Conservation (phyloP, 2,888 invertebrate species). For the Andricus quercusramuli region DNA sequence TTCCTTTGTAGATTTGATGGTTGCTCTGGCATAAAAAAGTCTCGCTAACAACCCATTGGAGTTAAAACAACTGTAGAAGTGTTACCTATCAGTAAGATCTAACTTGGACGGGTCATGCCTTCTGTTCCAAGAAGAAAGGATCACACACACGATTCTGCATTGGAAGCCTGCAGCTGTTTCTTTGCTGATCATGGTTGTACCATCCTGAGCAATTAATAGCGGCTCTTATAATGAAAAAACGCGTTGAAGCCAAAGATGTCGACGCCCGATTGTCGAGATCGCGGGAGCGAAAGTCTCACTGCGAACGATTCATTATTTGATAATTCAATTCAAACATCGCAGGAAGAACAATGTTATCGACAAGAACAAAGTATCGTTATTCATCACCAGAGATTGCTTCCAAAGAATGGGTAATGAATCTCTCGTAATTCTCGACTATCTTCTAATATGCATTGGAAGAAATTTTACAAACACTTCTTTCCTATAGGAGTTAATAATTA, state of each 20-base stretch:
- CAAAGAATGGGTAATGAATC: background rate
- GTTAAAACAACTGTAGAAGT: conserved; percentile 36
- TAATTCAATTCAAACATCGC: background rate
- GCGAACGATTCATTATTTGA: background rate
- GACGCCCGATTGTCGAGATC: background rate
- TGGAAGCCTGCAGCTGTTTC: conserved; percentile 46
- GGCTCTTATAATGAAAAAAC: conserved; percentile 47
- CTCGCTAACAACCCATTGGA: conserved; percentile 25
- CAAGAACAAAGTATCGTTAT: conserved; percentile 6
- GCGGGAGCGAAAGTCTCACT: background rate
- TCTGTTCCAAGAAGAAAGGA: conserved; percentile 45
- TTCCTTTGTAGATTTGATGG: too few species aligned
- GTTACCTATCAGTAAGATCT: conserved; percentile 21
- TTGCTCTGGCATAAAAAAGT: background rate
- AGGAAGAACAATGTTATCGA: background rate
- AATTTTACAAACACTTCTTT: background rate
- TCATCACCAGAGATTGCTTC: background rate
- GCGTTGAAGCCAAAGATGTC: background rate
- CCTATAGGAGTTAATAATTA: background rate
- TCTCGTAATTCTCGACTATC: background rate
- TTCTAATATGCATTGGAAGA: background rate
- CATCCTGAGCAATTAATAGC: conserved; percentile 55
- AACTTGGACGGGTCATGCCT: conserved; percentile 22
- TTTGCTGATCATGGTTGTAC: conserved; percentile 43
- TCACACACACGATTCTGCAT: conserved; percentile 46